Base-by-base conservation (phyloP, 2,797 vertebrate genomes). In the Microhierax caerulescens region DNA sequence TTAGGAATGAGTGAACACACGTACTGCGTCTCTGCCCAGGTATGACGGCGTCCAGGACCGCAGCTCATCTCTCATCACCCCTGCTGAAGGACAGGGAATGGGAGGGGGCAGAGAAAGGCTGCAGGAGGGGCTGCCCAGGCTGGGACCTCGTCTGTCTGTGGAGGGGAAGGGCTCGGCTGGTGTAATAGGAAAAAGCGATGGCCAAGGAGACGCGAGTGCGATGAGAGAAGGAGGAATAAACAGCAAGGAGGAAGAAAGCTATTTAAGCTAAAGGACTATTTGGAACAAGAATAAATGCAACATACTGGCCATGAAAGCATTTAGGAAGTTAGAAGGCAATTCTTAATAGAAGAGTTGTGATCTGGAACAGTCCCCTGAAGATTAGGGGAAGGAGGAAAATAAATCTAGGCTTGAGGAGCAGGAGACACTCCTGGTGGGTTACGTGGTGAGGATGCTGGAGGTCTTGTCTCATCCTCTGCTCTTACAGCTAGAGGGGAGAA, bases 251-350 rank as follows among this genome's bases (percentile, higher is more conserved):
- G 21, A 69, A 69, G 78, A 63, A 90, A 68, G 39, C 53, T 75
- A 45, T 70, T 96, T 77, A 68, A 88, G 88, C 47, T 90, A 80
- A 91, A 95, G 43, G 73, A 68, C 45, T 88, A 1, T 25, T 37
- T 88, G 85, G 88, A 94, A 94, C 69, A 72, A 75, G 83, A 67
- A 54, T 72, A 97, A 95, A 86, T 75, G 88, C 60, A 92, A 56
- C 25, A 7, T 30, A 24, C 43, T 82, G 60, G 32, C 76, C 56
- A 34, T 68, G 72, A 92, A 92, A 77, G 69, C 79, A n/a, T 85
- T 92, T 32, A 63, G 79, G 69, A 72, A 64, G 64, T 34, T 41
- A 43, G 2, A 34, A 53, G 79, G 24, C 34, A n/a, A 34, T 75
- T 80, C 93, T 80, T 80, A 92, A 75, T 21, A 56, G 47, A 45